Evolutionary conservation across 1,140 invertebrate genomes (phyloP).

Genomic region (Alviniconcha marisindica): DNA sequence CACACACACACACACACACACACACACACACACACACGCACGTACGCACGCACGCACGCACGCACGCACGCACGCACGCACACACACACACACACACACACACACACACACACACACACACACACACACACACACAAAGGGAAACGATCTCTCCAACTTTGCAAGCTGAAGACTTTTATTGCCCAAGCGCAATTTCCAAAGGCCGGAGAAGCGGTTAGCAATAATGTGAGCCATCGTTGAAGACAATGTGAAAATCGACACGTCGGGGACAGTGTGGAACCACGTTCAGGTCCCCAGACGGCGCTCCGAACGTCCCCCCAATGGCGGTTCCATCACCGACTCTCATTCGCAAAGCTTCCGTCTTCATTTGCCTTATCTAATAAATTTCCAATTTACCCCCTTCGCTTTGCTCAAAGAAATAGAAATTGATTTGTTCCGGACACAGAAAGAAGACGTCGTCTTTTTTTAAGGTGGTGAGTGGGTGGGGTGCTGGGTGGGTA

Average conservation of each 20-base stretch:
- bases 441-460: too few species aligned
- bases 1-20: neutral
- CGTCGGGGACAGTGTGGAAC: too few species aligned
- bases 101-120: constrained; percentile 7
- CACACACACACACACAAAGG: neutral
- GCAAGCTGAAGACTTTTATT: neutral
- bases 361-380: constrained; percentile 42
- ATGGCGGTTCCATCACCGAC: neutral
- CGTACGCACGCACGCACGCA: neutral
- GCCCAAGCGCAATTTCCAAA: neutral
- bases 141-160: neutral
- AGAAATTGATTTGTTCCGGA: constrained; percentile 36
- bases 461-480: too few species aligned
- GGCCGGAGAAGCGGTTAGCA: too few species aligned
- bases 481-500: too few species aligned
- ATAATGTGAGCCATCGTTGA: too few species aligned
- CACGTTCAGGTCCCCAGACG: neutral
- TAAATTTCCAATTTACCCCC: constrained; percentile 36
- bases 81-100: constrained; percentile 1
- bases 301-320: neutral
- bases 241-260: too few species aligned
- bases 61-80: neutral
- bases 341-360: neutral
- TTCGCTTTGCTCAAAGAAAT: constrained; percentile 24
- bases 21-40: neutral